Base-by-base conservation (phyloP, 2,888 invertebrate species). In the Trisateles emortualis region DNA sequence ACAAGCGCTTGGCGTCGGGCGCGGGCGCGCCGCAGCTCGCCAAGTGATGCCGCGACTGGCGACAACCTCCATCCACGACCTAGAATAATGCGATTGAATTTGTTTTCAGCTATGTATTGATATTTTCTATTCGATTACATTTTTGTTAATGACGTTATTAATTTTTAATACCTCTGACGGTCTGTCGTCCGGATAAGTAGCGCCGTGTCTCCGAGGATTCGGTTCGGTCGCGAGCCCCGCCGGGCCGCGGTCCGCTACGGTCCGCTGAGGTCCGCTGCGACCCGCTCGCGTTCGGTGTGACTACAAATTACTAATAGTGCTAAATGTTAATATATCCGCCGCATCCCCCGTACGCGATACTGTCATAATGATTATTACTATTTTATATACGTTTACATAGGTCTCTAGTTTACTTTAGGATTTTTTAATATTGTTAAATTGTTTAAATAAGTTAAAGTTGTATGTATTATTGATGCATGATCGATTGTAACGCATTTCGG, bases 381-480 rank as follows among this genome's bases (percentile, higher is more conserved):
- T 87, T 84, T 86, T 84, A 85, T 84, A 84, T 87, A 86, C 81
- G 81, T 85, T 85, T 81, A 82, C 84, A 80, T 90, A 88, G 87
- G 81, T 84, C 83, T 84, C 84, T 89, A 90, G 86, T 83, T 88
- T 90, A 90, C 86, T 89, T 89, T 90, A 89, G 87, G 83, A 82
- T 84, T 84, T 89, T 75, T 90, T 88, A 89, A 88, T 89, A 88
- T 89, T 88, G 89, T 91, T 90, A 87, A 89, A 90, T 90, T 87
- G 89, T 91, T 91, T 91, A 84, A 86, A 87, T 91, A 90, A 91
- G 90, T 91, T 91, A 81, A 86, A 88, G 87, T 90, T 88, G 88
- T 91, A 89, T 88, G 90, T 89, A 86, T 87, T 84, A 84, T 87
- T 85, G 85, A 87, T 79, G 86, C 87, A 86, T 82, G 88, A 83